phyloP scores from a whole-genome alignment of 2,797 vertebrate genomes.

The Chiloscyllium punctatum region DNA sequence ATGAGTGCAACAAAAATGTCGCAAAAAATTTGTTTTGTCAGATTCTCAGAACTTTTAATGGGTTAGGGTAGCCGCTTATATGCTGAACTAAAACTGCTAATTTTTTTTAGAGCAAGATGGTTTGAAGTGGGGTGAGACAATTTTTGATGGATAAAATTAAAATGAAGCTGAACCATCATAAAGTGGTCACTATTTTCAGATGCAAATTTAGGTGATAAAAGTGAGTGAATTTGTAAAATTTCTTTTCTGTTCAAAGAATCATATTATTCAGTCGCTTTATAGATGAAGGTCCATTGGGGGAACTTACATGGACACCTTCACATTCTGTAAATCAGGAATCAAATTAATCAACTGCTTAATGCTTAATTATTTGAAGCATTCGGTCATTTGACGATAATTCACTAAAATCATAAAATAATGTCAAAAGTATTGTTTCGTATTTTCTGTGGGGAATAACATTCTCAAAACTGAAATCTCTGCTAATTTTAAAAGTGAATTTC shows the following conservation, averaged over 20 bases:
- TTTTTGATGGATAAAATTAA: background rate
- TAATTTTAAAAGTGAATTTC: background rate
- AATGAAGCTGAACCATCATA: background rate
- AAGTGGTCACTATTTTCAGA: background rate
- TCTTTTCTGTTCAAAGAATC: background rate
- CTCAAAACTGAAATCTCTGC: background rate
- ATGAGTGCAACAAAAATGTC: background rate
- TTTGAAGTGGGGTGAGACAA: background rate
- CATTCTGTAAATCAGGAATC: background rate
- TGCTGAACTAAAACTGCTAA: background rate
- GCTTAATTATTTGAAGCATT: background rate
- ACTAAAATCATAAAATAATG: background rate
- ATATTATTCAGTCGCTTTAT: background rate
- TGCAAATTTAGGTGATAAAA: background rate
- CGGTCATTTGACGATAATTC: background rate
- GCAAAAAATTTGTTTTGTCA: background rate
- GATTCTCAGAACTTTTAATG: background rate
- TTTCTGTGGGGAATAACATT: background rate
- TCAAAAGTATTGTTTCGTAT: background rate
- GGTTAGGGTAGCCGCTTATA: background rate
- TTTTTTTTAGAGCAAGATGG: background rate
- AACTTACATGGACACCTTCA: background rate
- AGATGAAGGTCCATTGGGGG: background rate
- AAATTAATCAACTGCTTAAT: background rate
- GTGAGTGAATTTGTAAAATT: background rate